These are phyloP conservation scores for Saccostrea cuccullata DNA, from an alignment of 1,140 invertebrate genomes.

Conservation along the genomic window DNA sequence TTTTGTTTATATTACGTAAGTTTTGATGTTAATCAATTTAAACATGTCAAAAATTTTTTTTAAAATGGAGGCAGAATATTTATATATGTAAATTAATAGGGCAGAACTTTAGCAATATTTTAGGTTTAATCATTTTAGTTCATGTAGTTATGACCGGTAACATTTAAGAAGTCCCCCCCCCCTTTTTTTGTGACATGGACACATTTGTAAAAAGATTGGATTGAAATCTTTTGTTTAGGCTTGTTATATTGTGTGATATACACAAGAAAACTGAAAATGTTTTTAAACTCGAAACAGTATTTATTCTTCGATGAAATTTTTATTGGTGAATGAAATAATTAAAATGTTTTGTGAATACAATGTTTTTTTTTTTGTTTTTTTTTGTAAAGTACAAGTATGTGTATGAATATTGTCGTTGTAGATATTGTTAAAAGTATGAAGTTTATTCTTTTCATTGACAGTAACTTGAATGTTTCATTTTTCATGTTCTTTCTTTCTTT, in stretches of 20 bases:
- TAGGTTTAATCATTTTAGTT: neutral
- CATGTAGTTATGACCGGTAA: too few relatives aligned
- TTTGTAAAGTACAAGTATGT: too few relatives aligned
- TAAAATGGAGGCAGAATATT: neutral
- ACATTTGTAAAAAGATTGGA: too few relatives aligned
- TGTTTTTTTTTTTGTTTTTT: neutral
- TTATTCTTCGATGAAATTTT: neutral
- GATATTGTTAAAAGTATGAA: too few relatives aligned
- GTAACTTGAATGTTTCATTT: too few relatives aligned
- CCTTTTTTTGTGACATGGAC: too few relatives aligned
- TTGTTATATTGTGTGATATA: too few relatives aligned
- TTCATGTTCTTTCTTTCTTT: too few relatives aligned
- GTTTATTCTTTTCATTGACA: too few relatives aligned
- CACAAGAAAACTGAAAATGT: neutral
- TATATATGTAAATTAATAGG: neutral
- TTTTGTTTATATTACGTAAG: neutral
- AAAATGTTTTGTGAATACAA: neutral
- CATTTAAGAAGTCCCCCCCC: too few relatives aligned
- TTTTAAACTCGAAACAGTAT: neutral
- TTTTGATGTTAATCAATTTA: neutral
- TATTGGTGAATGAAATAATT: neutral
- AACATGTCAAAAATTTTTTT: neutral
- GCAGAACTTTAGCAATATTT: conserved; percentile 15
- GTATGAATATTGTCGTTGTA: too few relatives aligned
- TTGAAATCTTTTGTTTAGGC: too few relatives aligned